Evolutionary conservation across 1,140 invertebrate species (phyloP), one percentile per base, ranked within the genome.

Genomic region (Drosophila littoralis): DNA sequence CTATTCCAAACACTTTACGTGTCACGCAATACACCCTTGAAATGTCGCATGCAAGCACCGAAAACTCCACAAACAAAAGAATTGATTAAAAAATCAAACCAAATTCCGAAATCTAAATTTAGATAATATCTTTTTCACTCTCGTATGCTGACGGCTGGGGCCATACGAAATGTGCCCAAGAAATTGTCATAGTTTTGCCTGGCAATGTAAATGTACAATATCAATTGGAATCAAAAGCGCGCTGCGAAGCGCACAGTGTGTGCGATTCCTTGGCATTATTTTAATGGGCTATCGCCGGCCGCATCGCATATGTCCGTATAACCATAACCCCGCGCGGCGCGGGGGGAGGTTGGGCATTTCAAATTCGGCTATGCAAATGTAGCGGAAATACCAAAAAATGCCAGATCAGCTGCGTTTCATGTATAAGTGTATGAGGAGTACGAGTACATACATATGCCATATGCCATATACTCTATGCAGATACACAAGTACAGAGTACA

Each of bases 331-430:
- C n/a, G n/a, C 4, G 22, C 22, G 4, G 22, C 35, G 42, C 22
- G 22, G 22, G 38, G 36, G 6, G n/a, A 28, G 22, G 9, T 9
- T 36, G n/a, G 13, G 17, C 40, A 54, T 63, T 68, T 73, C 22
- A 52, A 55, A 67, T 67, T 72, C 63, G 74, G 17, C 76, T 83
- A 88, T 88, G 84, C 80, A 84, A 88, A 88, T 88, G 84, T 90
- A 80, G 80, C 84, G 84, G 84, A 88, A 88, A 88, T 71, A 82
- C 69, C 54, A 51, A 76, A 67, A 78, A 73, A 75, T 52, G 69
- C 54, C 46, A 77, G 65, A 81, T 72, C 72, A 74, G 60, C 54
- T 63, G 59, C 70, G 61, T 50, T 59, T 38, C 63, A 64, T 52
- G 55, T 57, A 33, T 1, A n/a, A 13, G 22, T 10, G 12, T 9